Percentiles rank a stretch among this genome's conserved stretches.
Conservation (phyloP, 1,140 invertebrate genomes). For the Micrasema minimum region DNA sequence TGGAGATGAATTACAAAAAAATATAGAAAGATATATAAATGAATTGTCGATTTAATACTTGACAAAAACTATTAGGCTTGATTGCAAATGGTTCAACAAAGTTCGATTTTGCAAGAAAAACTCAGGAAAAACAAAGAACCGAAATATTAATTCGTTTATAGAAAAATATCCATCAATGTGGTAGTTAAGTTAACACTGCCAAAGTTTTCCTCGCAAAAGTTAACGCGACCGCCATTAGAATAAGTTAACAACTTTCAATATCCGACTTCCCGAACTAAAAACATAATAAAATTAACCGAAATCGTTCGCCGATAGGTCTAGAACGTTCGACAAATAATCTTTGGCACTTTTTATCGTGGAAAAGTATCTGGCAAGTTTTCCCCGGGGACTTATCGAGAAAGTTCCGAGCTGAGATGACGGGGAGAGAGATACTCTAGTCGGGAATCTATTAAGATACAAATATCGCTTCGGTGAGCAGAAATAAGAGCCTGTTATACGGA, state of each 20-base stretch:
- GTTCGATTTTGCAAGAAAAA: too few species aligned
- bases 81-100: too few species aligned
- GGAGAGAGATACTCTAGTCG: conserved; percentile 21
- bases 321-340: conserved; percentile 28
- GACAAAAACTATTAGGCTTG: too few species aligned
- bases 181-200: neutral
- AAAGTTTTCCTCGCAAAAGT: neutral
- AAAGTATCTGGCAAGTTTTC: conserved; percentile 2
- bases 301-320: conserved; percentile 4
- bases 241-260: conserved; percentile 24
- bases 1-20: too few species aligned
- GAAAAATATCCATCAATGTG: neutral
- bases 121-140: neutral
- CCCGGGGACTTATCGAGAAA: conserved; percentile 23
- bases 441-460: conserved; percentile 40
- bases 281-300: conserved; percentile 25
- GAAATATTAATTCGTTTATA: neutral
- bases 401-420: conserved; percentile 23
- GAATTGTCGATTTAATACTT: too few species aligned
- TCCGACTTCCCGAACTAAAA: conserved; percentile 14
- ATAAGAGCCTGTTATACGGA: conserved; percentile 24
- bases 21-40: too few species aligned
- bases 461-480: conserved; percentile 35
- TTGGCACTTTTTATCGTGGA: conserved; percentile 18
- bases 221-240: neutral